phyloP scores from a whole-genome alignment of 2,888 invertebrate species.

The Leptura quadrifasciata region DNA sequence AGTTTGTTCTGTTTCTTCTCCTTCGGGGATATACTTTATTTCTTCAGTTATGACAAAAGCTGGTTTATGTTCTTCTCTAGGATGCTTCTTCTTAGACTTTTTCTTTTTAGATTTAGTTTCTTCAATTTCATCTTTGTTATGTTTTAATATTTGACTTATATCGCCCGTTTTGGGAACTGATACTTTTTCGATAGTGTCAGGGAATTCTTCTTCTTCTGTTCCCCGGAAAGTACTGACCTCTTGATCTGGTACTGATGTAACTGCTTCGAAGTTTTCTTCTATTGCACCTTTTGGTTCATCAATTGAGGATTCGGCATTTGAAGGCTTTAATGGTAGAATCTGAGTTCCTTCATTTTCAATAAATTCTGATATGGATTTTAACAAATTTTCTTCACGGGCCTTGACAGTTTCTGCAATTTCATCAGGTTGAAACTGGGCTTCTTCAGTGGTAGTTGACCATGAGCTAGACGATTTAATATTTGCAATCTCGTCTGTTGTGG shows the following conservation, averaged over 20 bases:
- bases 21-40: background rate
- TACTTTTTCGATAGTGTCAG: background rate
- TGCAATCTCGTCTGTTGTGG: background rate
- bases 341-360: conserved; percentile 8
- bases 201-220: background rate
- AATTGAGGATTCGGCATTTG: background rate
- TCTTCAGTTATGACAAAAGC: background rate
- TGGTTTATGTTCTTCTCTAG: background rate
- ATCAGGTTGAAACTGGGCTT: background rate
- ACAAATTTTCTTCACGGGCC: background rate
- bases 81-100: conserved; percentile 16
- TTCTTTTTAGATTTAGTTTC: conserved; percentile 25
- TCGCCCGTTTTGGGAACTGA: background rate
- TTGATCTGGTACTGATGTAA: background rate
- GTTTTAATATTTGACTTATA: background rate
- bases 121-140: background rate
- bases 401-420: background rate
- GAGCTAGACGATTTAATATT: background rate
- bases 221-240: background rate
- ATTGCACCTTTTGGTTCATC: background rate
- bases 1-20: background rate
- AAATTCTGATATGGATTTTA: background rate
- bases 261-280: background rate
- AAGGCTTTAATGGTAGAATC: background rate
- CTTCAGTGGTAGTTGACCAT: background rate